Percentiles rank a stretch among this genome's conserved stretches.
Conservation (phyloP, 2,113 vertebrate genomes). For the Oriolus oriolus region DNA sequence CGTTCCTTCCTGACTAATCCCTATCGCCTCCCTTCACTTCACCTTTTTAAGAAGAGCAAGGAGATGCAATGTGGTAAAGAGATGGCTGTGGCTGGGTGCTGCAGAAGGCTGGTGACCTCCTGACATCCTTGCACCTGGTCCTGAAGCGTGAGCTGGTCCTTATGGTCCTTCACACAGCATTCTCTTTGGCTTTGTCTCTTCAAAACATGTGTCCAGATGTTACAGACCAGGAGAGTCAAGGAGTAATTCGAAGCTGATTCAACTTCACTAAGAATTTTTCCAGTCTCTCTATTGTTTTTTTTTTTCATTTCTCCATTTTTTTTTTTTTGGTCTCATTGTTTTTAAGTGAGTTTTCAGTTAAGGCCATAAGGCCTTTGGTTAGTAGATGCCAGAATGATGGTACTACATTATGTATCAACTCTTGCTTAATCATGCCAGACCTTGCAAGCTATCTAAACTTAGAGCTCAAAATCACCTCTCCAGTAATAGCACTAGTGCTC, state of each 20-base stretch:
- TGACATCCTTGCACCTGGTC: not conserved
- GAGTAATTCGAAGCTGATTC: not conserved
- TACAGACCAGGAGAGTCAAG: not conserved
- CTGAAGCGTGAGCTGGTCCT: not conserved
- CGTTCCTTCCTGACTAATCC: not conserved
- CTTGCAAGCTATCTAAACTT: not conserved
- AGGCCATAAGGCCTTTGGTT: not conserved
- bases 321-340: no score
- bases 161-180: not conserved
- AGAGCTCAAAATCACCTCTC: not conserved
- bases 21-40: not conserved
- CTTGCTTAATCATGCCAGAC: not conserved
- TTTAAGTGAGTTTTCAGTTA: not conserved
- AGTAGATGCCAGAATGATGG: not conserved
- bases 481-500: not conserved
- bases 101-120: fast-evolving
- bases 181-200: not conserved
- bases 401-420: not conserved
- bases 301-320: no score
- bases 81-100: fast-evolving
- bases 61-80: not conserved
- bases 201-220: not conserved
- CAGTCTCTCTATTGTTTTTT: not conserved
- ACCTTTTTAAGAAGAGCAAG: not conserved
- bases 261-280: not conserved